These are phyloP conservation scores for Melinaea menophilus DNA, from an alignment of 2,888 invertebrate species.

Conservation along the genomic window DNA sequence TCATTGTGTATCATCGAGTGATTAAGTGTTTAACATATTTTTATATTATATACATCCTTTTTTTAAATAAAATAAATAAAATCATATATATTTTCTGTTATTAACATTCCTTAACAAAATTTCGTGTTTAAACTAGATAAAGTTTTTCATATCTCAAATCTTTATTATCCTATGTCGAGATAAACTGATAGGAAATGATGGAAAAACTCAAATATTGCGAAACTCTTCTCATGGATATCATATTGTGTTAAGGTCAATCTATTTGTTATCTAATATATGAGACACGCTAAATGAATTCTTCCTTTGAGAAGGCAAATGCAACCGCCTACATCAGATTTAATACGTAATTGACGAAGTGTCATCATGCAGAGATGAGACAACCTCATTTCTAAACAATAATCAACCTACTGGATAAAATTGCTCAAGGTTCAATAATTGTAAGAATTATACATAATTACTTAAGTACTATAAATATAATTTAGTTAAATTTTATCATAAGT, in stretches of 20 bases:
- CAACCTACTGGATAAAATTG: constrained; percentile 6
- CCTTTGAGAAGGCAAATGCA: background rate
- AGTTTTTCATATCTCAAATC: background rate
- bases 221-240: background rate
- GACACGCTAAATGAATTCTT: background rate
- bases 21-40: constrained; percentile 34
- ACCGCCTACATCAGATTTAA: background rate
- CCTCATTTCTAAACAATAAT: background rate
- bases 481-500: no score
- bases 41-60: no score
- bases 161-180: constrained; percentile 13
- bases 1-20: constrained; percentile 61
- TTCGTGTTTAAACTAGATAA: background rate
- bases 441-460: no score
- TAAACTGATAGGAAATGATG: constrained; percentile 19
- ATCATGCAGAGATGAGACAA: constrained; percentile 3
- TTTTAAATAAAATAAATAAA: no score
- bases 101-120: no score
- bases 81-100: no score
- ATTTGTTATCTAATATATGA: no score
- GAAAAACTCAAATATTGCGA: constrained; percentile 14
- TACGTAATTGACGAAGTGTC: background rate
- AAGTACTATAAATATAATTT: no score
- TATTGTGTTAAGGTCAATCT: background rate
- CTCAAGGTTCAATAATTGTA: no score